These are phyloP conservation scores for Hemibagrus guttatus DNA, from an alignment of 2,797 vertebrate genomes.

Conservation along the genomic window DNA sequence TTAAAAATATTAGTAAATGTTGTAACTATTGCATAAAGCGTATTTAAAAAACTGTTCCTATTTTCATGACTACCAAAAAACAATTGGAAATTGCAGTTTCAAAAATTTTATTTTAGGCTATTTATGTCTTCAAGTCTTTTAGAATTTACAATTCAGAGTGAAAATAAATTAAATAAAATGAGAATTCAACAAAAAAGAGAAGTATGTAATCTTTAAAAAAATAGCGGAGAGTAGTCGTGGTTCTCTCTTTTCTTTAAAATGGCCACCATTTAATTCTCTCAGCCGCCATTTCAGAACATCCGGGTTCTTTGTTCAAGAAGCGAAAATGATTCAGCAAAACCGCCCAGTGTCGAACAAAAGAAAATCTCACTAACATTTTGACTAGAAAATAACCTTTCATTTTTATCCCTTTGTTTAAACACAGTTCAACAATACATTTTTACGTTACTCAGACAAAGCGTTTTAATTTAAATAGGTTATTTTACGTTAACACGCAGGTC, in stretches of 20 bases:
- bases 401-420: not conserved
- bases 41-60: not conserved
- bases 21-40: not conserved
- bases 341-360: not conserved
- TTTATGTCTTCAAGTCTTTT: not conserved
- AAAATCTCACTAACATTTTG: not conserved
- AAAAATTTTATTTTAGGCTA: too few species aligned
- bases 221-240: fast-evolving
- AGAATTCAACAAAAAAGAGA: too few species aligned
- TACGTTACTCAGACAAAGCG: not conserved
- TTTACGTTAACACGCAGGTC: not conserved
- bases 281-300: constrained; percentile 47
- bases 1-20: not conserved
- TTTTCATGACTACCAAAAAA: too few species aligned
- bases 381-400: not conserved
- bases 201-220: not conserved
- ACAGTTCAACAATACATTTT: not conserved
- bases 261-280: not conserved
- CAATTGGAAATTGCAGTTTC: fast-evolving
- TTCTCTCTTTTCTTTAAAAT: not conserved
- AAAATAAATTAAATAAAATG: not conserved
- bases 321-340: constrained; percentile 51
- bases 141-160: not conserved
- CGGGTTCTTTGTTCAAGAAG: constrained; percentile 48
- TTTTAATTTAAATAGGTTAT: not conserved